These are phyloP conservation scores for Irena cyanogastra DNA, from an alignment of 2,113 vertebrate genomes.

Conservation along the genomic window DNA sequence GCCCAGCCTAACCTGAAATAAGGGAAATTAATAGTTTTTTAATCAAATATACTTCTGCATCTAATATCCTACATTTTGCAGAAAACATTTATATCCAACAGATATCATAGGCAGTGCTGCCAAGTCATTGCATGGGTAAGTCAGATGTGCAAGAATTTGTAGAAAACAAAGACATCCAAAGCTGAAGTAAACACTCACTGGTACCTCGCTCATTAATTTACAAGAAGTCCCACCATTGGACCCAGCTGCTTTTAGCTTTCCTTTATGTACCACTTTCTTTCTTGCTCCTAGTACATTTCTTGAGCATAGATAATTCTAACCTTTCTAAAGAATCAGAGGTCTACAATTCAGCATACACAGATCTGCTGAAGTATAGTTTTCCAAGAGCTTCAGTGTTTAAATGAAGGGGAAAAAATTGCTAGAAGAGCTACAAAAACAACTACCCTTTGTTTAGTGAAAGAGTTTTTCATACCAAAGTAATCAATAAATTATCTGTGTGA, in stretches of 20 bases:
- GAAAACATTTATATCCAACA: background rate
- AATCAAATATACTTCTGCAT: background rate
- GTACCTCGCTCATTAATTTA: background rate
- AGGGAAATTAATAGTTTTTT: background rate
- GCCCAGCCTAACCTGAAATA: background rate
- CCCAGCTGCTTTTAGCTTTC: background rate
- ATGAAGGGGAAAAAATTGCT: background rate
- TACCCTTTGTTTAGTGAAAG: background rate
- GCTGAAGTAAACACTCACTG: background rate
- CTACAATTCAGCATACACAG: background rate
- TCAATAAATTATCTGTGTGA: background rate
- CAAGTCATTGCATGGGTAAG: background rate
- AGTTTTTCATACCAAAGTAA: background rate
- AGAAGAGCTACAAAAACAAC: background rate
- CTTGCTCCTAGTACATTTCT: background rate
- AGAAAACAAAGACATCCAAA: background rate
- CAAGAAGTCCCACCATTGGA: background rate
- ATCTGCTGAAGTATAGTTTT: background rate
- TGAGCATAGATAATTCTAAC: background rate
- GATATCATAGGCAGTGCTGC: background rate
- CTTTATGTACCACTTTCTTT: background rate
- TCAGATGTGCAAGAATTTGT: background rate
- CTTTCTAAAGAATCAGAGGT: background rate
- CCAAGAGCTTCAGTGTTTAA: background rate
- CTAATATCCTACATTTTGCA: background rate